phyloP scores from a whole-genome alignment of 2,888 invertebrate species.

The Drepanosiphum platanoidis region DNA sequence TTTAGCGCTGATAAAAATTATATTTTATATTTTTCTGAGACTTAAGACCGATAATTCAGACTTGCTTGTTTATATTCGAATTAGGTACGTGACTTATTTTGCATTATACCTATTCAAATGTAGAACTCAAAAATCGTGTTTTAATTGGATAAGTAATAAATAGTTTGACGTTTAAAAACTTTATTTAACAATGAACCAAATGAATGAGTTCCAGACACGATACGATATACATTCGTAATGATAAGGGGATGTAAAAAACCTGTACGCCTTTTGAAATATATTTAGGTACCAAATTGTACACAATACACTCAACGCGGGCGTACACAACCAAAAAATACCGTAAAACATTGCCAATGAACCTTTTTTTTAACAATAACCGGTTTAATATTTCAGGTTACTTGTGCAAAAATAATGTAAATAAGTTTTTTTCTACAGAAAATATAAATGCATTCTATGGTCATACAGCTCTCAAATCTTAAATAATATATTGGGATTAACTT shows the following conservation, averaged over 20 bases:
- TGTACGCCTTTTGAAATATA: not conserved
- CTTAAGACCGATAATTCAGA: no score
- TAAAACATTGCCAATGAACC: not conserved
- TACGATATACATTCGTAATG: slow-evolving; percentile 5
- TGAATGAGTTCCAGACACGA: slow-evolving; percentile 22
- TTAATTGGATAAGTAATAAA: slow-evolving; percentile 22
- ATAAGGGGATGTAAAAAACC: not conserved
- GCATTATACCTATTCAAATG: not conserved
- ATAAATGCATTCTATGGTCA: no score
- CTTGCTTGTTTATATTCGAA: not conserved
- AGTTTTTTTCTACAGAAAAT: not conserved
- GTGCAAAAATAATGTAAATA: not conserved
- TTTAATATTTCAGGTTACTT: not conserved
- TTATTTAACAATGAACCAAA: slow-evolving; percentile 24
- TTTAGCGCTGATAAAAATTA: no score
- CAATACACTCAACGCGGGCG: not conserved
- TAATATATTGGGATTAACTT: not conserved
- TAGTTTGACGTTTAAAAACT: slow-evolving; percentile 26
- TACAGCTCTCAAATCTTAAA: not conserved
- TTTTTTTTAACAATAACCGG: slow-evolving; percentile 8
- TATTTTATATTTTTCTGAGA: no score
- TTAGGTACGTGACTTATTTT: not conserved
- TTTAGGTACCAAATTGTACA: not conserved
- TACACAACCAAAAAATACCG: not conserved
- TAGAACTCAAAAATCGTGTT: not conserved